Conservation (phyloP, 2,113 vertebrate species). For the Sylvilagus bachmani region DNA sequence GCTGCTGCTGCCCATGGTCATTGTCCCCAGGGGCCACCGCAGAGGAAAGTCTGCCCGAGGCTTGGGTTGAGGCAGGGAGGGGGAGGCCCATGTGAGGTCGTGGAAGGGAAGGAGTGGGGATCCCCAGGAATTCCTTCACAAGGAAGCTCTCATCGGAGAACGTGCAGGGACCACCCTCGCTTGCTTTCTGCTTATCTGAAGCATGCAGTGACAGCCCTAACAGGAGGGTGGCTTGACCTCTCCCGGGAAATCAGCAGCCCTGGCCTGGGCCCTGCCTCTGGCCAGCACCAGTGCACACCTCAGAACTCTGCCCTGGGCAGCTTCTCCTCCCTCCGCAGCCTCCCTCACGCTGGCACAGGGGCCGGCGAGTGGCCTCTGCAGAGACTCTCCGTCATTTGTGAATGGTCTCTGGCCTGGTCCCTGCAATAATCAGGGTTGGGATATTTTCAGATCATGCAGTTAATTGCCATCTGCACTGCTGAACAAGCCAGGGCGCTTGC, state of each 20-base stretch:
- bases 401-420: conserved; percentile 52
- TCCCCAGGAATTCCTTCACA: neutral
- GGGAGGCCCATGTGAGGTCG: neutral
- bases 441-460: conserved; percentile 74
- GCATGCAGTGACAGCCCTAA: neutral
- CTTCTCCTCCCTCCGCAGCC: neutral
- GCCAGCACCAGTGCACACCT: neutral
- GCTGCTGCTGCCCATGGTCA: neutral
- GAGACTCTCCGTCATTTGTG: conserved; percentile 76
- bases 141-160: neutral
- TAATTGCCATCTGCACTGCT: conserved; percentile 74
- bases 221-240: neutral
- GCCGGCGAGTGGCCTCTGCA: conserved; percentile 46
- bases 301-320: neutral
- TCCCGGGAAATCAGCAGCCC: neutral
- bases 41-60: neutral
- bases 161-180: neutral
- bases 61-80: neutral
- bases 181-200: conserved; percentile 1
- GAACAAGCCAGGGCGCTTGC: conserved; percentile 60
- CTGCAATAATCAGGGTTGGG: conserved; percentile 66
- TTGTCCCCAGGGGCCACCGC: neutral
- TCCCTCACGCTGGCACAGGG: neutral
- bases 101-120: neutral
- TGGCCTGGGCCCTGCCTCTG: neutral